Evolutionary conservation across 2,797 vertebrate species (phyloP).

Genomic region (Varecia variegata): DNA sequence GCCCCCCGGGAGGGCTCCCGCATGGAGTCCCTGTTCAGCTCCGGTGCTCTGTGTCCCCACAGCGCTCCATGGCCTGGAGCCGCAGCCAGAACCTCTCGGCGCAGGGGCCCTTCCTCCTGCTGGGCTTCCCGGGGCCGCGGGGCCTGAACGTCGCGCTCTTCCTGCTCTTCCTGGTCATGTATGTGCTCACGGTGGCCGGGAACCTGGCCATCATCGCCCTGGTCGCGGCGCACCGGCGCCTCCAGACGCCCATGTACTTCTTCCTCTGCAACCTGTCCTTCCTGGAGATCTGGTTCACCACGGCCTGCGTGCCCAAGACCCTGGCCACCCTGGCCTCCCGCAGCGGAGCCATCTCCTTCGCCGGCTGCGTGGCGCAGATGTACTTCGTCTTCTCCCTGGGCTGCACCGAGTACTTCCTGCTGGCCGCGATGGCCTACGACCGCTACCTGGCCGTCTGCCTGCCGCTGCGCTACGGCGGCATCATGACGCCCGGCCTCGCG

Average conservation of each 20-base stretch:
- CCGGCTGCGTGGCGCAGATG: slow-evolving; percentile 49
- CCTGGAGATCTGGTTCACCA: slow-evolving; percentile 75
- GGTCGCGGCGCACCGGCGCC: not conserved
- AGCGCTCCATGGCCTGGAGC: not conserved
- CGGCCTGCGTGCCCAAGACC: slow-evolving; percentile 47
- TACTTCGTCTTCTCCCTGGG: slow-evolving; percentile 67
- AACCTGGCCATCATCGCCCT: slow-evolving; percentile 68
- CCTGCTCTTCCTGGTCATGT: slow-evolving; percentile 51
- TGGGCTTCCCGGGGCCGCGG: slow-evolving; percentile 60
- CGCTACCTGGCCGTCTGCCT: not conserved
- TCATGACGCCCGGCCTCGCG: slow-evolving; percentile 37
- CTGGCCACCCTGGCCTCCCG: not conserved
- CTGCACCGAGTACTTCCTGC: slow-evolving; percentile 44
- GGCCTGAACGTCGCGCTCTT: slow-evolving; percentile 47
- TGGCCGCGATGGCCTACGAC: slow-evolving; percentile 56
- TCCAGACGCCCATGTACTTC: slow-evolving; percentile 75
- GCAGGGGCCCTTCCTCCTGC: slow-evolving; percentile 53
- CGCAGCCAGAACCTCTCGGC: slow-evolving; percentile 41
- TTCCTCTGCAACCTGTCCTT: slow-evolving; percentile 75
- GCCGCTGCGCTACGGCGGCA: not conserved
- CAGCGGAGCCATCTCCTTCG: not conserved
- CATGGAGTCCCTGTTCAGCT: not conserved
- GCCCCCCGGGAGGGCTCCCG: not conserved
- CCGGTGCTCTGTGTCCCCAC: not conserved
- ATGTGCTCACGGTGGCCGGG: slow-evolving; percentile 55